These are phyloP conservation scores for Scaeva pyrastri DNA, from an alignment of 2,888 invertebrate species.

Conservation along the genomic window DNA sequence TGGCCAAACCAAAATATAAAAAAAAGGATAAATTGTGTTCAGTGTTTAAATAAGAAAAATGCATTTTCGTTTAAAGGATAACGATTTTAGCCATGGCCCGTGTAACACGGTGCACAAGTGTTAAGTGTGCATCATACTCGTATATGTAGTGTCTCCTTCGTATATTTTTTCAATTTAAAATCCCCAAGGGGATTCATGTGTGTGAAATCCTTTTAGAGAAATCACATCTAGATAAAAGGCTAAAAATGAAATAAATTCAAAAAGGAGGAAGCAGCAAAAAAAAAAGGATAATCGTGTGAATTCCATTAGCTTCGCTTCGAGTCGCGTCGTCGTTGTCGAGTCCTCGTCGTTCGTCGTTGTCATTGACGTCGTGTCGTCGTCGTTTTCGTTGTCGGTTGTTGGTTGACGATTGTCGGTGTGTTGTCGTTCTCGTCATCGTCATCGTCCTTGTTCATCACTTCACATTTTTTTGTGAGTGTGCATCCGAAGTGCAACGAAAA, in stretches of 20 bases:
- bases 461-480: conserved; percentile 34
- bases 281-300: conserved; percentile 60
- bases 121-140: conserved; percentile 18
- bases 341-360: not conserved
- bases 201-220: conserved; percentile 42
- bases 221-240: conserved; percentile 53
- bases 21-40: not conserved
- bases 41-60: conserved; percentile 1
- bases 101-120: conserved; percentile 15
- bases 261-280: not conserved
- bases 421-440: conserved; percentile 7
- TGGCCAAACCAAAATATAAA: conserved; percentile 4
- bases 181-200: conserved; percentile 45
- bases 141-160: conserved; percentile 6
- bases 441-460: conserved; percentile 32
- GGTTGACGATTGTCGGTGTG: conserved; percentile 5
- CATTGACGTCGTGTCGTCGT: not conserved
- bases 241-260: conserved; percentile 38
- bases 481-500: conserved; percentile 34
- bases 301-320: conserved; percentile 59
- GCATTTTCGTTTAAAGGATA: conserved; percentile 16
- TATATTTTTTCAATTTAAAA: conserved; percentile 16
- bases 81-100: not conserved
- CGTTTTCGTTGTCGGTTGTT: not conserved
- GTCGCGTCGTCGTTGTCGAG: conserved; percentile 25